Evolutionary conservation across 2,888 invertebrate genomes (phyloP), one percentile per base, ranked within the genome.

Genomic region (Andrena minutula): DNA sequence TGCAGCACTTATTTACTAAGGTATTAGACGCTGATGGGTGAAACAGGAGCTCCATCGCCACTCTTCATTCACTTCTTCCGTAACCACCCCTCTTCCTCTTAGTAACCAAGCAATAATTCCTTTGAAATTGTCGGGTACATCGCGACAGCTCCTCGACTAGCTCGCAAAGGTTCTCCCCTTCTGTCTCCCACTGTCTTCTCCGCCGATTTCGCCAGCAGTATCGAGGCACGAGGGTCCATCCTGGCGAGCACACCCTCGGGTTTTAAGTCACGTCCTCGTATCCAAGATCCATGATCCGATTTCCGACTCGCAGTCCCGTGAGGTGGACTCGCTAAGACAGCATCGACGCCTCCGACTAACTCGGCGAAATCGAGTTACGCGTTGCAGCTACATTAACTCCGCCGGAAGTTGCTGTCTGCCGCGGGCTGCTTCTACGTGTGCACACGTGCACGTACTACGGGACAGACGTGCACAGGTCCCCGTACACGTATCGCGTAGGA

Each of bases 291-390:
- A 32, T 77, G 87, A 88, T 87, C 88, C 82, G 88, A 86, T 87
- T 87, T 84, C 79, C 53, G 56, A 69, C 26, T 66, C 60, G 71
- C 26, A 47, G 64, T 49, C 79, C 73, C 66, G 32, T 7, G 86
- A 81, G 86, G 60, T 61, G 66, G 80, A 68, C 81, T 76, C 35
- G 75, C 65, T 73, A 79, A 80, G 82, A 80, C 76, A 77, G 79
- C 78, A 75, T 70, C 83, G 82, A 83, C 88, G 87, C 87, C 83
- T 86, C 82, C 88, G 78, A 79, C 81, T 79, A 88, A 88, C 89
- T 89, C 69, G 74, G 60, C 28, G 84, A 80, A 89, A 88, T 89
- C 86, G 82, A 89, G 84, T 88, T 88, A 88, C 76, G 73, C 89
- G 81, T 79, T 83, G 74, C 84, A 69, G 86, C 77, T 86, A 78